Evolutionary conservation across 23 tunicate genomes (phyloP).

Genomic region (Corella eumyota): DNA sequence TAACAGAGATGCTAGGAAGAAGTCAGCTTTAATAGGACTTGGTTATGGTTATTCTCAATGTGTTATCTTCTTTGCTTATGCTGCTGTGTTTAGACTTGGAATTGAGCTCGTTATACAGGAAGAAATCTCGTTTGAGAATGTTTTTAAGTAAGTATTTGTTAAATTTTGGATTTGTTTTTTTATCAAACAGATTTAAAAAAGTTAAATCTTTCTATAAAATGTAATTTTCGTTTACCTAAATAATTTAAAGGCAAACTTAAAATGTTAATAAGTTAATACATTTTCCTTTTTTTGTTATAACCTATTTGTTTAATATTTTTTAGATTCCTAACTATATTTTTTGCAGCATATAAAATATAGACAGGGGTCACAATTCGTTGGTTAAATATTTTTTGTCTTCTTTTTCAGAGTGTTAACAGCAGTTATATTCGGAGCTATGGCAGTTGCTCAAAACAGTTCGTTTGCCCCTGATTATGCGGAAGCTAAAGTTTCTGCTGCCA

Average conservation of each 20-base stretch:
- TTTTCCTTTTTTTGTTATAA: no score
- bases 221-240: no score
- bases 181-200: no score
- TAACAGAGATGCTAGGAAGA: slow-evolving; percentile 6
- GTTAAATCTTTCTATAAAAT: no score
- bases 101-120: slow-evolving; percentile 54
- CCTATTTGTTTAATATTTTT: no score
- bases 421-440: slow-evolving; percentile 97
- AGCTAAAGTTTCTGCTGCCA: slow-evolving; percentile 69
- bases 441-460: slow-evolving; percentile 87
- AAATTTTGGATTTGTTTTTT: no score
- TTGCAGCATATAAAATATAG: no score
- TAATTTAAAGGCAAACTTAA: no score
- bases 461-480: slow-evolving; percentile 93
- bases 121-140: slow-evolving; percentile 59
- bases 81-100: slow-evolving; percentile 91
- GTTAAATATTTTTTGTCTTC: no score
- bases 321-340: no score
- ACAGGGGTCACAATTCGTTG: no score
- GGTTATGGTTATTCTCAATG: slow-evolving; percentile 90
- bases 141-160: slow-evolving; percentile 42
- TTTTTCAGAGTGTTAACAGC: slow-evolving; percentile 78
- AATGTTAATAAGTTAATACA: no score
- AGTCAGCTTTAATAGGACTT: slow-evolving; percentile 30
- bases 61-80: slow-evolving; percentile 87